Evolutionary conservation across 2,888 invertebrate species (phyloP).

Genomic region (Mythimna loreyi): DNA sequence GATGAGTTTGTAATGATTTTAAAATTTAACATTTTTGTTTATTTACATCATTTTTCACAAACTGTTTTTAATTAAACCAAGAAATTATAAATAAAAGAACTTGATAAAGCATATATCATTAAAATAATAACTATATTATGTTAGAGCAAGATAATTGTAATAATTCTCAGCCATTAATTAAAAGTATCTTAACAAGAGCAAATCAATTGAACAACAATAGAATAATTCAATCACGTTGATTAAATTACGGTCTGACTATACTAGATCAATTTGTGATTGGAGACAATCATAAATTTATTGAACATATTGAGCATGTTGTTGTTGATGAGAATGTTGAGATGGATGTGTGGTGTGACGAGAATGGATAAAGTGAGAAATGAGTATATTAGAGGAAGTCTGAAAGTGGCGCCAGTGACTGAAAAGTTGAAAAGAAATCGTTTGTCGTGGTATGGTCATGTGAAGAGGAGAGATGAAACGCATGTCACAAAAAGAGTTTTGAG

Average conservation of each 20-base stretch:
- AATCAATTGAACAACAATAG: constrained; percentile 41
- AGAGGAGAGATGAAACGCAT: too few relatives aligned
- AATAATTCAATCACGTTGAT: constrained; percentile 41
- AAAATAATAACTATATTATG: not conserved
- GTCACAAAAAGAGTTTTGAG: too few relatives aligned
- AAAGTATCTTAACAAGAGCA: constrained; percentile 12
- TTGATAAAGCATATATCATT: not conserved
- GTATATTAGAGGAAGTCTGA: too few relatives aligned
- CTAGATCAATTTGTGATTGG: constrained; percentile 9
- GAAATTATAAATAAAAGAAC: too few relatives aligned
- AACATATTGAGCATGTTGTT: constrained; percentile 5
- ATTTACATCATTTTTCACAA: too few relatives aligned
- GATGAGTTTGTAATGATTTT: not conserved
- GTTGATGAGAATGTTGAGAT: too few relatives aligned
- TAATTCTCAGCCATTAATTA: constrained; percentile 9
- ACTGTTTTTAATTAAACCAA: not conserved
- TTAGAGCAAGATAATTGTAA: constrained; percentile 7
- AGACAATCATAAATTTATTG: constrained; percentile 17
- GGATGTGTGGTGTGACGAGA: too few relatives aligned
- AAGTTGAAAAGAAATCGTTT: too few relatives aligned
- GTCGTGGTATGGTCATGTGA: too few relatives aligned
- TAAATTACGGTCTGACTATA: constrained; percentile 35
- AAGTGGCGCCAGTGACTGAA: too few relatives aligned
- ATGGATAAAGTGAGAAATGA: too few relatives aligned
- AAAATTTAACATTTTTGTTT: too few relatives aligned